These are phyloP conservation scores for Etheostoma nigrum DNA, from an alignment of 2,797 vertebrate genomes.

Conservation along the genomic window DNA sequence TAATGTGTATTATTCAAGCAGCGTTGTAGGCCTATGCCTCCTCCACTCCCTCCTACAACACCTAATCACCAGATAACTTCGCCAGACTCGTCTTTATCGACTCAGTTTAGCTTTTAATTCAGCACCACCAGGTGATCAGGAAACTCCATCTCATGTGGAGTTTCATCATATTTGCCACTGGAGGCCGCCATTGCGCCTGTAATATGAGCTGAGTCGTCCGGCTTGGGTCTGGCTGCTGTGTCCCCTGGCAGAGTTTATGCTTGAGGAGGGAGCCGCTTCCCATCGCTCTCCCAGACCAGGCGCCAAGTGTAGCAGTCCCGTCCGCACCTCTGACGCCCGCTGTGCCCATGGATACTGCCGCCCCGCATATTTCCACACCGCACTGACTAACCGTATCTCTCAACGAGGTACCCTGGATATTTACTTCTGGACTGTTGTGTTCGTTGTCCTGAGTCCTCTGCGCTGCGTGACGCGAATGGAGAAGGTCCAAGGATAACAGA, in stretches of 20 bases:
- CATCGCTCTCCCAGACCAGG: conserved; percentile 71
- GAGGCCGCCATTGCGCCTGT: conserved; percentile 62
- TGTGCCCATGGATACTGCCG: conserved; percentile 80
- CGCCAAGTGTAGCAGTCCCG: conserved; percentile 78
- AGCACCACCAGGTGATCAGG: too few species aligned
- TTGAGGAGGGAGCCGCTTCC: conserved; percentile 76
- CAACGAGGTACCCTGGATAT: conserved; percentile 51
- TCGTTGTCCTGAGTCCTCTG: conserved; percentile 55
- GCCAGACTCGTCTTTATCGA: too few species aligned
- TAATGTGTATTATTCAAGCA: too few species aligned
- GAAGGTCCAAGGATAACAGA: conserved; percentile 74
- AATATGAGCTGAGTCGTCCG: conserved; percentile 50
- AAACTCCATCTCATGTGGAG: too few species aligned
- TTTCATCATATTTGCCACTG: conserved; percentile 13
- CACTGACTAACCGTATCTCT: conserved; percentile 48
- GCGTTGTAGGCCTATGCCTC: too few species aligned
- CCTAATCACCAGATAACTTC: too few species aligned
- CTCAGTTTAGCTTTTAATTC: too few species aligned
- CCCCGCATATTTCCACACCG: conserved; percentile 48
- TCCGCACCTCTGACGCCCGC: conserved; percentile 79
- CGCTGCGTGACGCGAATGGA: conserved; percentile 72
- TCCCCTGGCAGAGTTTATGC: conserved; percentile 63
- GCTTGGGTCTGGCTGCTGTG: conserved; percentile 57
- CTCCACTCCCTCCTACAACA: too few species aligned
- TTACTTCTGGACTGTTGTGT: conserved; percentile 45